These are phyloP conservation scores for Apostichopus japonicus DNA, from an alignment of 35 echinoderm and acorn worm species.

Conservation along the genomic window DNA sequence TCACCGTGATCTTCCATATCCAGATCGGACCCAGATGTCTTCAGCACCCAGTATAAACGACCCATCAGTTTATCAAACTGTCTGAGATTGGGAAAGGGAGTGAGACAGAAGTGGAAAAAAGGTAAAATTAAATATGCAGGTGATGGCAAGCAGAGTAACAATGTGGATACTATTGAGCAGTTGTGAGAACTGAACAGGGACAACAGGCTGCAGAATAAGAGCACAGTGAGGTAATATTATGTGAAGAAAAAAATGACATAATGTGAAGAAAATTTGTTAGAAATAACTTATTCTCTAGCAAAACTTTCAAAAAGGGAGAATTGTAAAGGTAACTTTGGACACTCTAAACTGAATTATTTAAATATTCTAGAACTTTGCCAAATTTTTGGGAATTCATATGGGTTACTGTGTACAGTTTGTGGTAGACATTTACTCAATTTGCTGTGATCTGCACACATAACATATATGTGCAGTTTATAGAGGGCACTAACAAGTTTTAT, in stretches of 20 bases:
- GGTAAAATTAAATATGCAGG: not conserved
- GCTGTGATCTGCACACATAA: no score
- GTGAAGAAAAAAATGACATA: not conserved
- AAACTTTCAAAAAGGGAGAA: no score
- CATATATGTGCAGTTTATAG: no score
- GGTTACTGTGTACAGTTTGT: no score
- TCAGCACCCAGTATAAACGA: conserved; percentile 19
- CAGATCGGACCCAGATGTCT: not conserved
- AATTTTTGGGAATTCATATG: no score
- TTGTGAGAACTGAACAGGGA: not conserved
- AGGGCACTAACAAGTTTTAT: no score
- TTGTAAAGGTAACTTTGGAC: no score
- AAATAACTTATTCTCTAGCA: no score
- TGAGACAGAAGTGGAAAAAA: not conserved
- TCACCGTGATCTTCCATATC: not conserved
- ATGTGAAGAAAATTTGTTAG: not conserved
- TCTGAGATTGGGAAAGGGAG: not conserved
- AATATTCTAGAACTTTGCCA: no score
- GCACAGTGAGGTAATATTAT: not conserved
- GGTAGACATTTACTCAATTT: no score
- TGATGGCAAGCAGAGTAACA: not conserved
- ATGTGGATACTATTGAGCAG: not conserved
- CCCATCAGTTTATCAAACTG: conserved; percentile 28
- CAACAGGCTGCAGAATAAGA: not conserved
- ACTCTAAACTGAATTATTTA: no score